Evolutionary conservation across 2,888 invertebrate species (phyloP), one percentile per base, ranked within the genome.

Genomic region (Nymphalis c-album): DNA sequence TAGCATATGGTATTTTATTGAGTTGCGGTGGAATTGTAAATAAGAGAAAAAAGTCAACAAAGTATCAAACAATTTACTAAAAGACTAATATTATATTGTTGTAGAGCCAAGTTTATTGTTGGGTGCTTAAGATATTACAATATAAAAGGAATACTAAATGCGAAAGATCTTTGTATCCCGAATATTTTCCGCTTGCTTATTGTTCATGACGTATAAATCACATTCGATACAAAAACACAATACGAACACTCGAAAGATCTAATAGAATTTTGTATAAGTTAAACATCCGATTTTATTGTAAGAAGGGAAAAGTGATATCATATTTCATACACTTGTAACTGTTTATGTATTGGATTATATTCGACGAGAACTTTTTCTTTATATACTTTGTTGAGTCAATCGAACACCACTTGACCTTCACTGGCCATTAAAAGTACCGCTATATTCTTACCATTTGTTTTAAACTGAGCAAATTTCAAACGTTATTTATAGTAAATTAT

Each of bases 391-490:
- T 40, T 40, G 13, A 62, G 61, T 65, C 59, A 31, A 65, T 48
- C 57, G 57, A 63, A 66, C 63, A 17, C 60, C 35, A 40, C 60
- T 55, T 63, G 61, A 68, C 62, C 70, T 70, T 65, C 50, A 18
- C 17, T 47, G n/a, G 31, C 35, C 59, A 57, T 51, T 63, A 66
- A 64, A 58, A 61, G 62, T 48, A 60, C 68, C 50, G 65, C 63
- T 65, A 47, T 31, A 40, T 61, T 51, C 53, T 48, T 58, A 45
- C 51, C 51, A 61, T 68, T 68, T 47, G 57, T 46, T 61, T 66
- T 59, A 59, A 35, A 64, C 16, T 40, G 22, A 62, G 55, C 46
- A 60, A 8, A 67, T 58, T 57, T 50, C 55, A 47, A 64, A 67
- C 53, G 45, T 47, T 68, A 64, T 50, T 60, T 26, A 60, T 51